Conservation (phyloP, 1,140 invertebrate genomes). For the Argopecten irradians region DNA sequence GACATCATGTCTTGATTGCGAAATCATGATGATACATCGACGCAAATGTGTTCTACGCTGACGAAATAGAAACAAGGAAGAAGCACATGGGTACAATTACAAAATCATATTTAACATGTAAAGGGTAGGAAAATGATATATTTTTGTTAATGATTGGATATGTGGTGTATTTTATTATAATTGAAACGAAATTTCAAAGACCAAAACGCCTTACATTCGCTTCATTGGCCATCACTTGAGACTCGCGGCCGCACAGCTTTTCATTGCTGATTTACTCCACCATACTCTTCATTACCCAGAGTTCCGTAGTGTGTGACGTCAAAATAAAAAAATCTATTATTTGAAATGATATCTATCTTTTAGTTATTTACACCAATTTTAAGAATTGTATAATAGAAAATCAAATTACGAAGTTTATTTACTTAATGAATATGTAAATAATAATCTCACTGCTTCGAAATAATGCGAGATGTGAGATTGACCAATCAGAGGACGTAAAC, state of each 20-base stretch:
- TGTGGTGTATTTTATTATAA: slow-evolving; percentile 12
- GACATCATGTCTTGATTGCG: not conserved
- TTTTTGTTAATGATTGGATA: not conserved
- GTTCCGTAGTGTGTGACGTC: slow-evolving; percentile 38
- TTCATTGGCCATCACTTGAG: slow-evolving; percentile 53
- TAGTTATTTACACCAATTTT: not conserved
- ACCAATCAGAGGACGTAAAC: slow-evolving; percentile 8
- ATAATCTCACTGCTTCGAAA: slow-evolving; percentile 9
- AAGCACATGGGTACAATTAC: slow-evolving; percentile 28
- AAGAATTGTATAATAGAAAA: not conserved
- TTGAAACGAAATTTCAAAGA: slow-evolving; percentile 26
- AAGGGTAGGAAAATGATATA: not conserved
- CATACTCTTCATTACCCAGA: slow-evolving; percentile 49
- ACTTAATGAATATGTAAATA: not conserved
- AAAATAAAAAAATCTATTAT: not conserved
- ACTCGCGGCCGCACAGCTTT: slow-evolving; percentile 36
- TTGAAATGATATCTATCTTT: too few species aligned
- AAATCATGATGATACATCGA: not conserved
- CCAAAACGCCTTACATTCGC: slow-evolving; percentile 45
- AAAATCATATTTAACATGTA: not conserved
- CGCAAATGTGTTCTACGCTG: not conserved
- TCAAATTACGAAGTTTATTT: not conserved
- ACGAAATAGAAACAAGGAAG: slow-evolving; percentile 26
- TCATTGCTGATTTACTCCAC: slow-evolving; percentile 44
- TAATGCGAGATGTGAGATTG: not conserved